Conservation (phyloP, 2,113 vertebrate genomes). For the Zapus hudsonius region DNA sequence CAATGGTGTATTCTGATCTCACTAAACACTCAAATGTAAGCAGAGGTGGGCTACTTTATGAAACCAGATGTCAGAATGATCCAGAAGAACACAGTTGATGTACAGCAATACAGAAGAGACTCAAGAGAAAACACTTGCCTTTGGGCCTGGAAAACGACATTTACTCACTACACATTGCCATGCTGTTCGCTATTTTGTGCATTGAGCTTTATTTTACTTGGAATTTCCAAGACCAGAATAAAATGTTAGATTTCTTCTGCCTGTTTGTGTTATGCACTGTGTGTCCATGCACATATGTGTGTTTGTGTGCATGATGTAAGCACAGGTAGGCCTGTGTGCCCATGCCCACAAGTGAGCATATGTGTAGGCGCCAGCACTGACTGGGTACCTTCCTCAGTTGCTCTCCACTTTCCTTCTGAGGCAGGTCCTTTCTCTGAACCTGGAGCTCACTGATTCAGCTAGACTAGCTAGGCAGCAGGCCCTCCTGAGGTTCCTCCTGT, state of each 20-base stretch:
- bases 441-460: too few relatives aligned
- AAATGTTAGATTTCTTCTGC: neutral
- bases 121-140: neutral
- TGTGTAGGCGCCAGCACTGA: too few relatives aligned
- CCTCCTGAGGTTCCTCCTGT: too few relatives aligned
- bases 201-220: constrained; percentile 42
- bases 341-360: too few relatives aligned
- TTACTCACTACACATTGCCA: neutral
- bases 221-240: constrained; percentile 29
- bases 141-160: neutral
- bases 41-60: neutral
- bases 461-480: too few relatives aligned
- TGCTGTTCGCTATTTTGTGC: constrained; percentile 43
- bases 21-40: neutral
- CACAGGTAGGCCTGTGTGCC: too few relatives aligned
- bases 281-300: too few relatives aligned
- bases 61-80: constrained; percentile 13
- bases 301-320: too few relatives aligned
- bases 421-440: too few relatives aligned
- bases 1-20: neutral
- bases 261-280: too few relatives aligned
- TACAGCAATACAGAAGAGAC: neutral
- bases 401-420: too few relatives aligned
- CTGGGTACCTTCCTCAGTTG: too few relatives aligned
- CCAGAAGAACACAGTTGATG: neutral